A percentile compares a stretch with the other conserved stretches of the same genome.
These are phyloP conservation scores for Piscicola geometra DNA, from an alignment of 2,888 invertebrate genomes.

Conservation along the genomic window DNA sequence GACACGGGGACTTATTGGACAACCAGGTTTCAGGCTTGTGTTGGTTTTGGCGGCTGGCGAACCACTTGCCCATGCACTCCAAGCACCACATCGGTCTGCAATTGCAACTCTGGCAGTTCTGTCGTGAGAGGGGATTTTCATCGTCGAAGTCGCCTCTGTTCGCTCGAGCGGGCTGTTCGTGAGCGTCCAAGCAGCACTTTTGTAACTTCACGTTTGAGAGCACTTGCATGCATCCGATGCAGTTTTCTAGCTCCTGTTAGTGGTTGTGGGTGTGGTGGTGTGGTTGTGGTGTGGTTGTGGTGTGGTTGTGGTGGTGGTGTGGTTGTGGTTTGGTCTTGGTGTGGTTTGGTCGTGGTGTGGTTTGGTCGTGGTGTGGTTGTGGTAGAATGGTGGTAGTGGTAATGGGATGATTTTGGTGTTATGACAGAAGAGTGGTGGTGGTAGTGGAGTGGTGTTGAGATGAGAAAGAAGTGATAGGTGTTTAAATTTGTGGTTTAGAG, in stretches of 20 bases:
- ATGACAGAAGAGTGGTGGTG: no score
- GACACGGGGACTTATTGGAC: slow-evolving; percentile 76
- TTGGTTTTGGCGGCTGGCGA: slow-evolving; percentile 72
- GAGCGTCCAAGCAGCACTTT: slow-evolving; percentile 62
- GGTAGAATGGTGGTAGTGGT: no score
- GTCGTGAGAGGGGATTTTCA: slow-evolving; percentile 46
- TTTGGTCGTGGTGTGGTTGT: no score
- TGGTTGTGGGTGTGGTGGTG: background rate
- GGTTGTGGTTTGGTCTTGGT: no score
- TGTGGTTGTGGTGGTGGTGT: no score
- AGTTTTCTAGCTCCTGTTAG: slow-evolving; percentile 68
- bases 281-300: background rate
- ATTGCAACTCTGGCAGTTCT: slow-evolving; percentile 63
- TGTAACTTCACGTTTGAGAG: slow-evolving; percentile 73
- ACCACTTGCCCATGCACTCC: slow-evolving; percentile 64
- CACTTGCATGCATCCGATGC: slow-evolving; percentile 82
- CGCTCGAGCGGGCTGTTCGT: background rate
- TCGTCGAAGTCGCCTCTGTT: background rate
- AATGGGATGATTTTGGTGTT: no score
- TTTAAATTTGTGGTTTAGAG: no score
- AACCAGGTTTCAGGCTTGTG: slow-evolving; percentile 72
- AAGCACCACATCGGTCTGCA: slow-evolving; percentile 86
- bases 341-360: no score
- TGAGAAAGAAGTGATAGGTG: no score
- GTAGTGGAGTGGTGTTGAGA: no score